Evolutionary conservation across 2,113 vertebrate genomes (phyloP).

Genomic region (Albula goreensis): DNA sequence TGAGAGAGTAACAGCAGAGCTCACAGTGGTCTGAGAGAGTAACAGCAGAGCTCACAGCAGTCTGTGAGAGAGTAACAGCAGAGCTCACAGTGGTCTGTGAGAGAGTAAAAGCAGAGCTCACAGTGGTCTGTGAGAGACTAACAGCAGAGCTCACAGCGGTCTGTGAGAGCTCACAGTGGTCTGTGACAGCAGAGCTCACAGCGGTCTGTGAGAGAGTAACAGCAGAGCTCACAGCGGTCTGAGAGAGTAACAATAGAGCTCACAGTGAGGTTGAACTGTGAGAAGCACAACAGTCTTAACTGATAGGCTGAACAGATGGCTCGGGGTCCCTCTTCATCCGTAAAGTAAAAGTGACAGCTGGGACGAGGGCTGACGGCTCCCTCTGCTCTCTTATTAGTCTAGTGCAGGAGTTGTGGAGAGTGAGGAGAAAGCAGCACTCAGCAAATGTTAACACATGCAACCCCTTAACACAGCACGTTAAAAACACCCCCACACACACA

Average conservation of each 20-base stretch:
- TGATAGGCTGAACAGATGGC: neutral
- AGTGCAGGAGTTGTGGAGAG: neutral
- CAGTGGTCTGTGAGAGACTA: too few species aligned
- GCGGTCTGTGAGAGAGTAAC: neutral
- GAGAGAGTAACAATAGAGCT: neutral
- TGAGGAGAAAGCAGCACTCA: neutral
- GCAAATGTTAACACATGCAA: neutral
- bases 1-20: neutral
- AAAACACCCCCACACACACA: neutral
- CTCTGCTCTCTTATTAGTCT: slow-evolving; percentile 38
- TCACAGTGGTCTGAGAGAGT: neutral
- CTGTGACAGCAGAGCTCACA: neutral
- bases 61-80: neutral
- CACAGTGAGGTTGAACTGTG: too few species aligned
- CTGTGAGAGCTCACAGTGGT: too few species aligned
- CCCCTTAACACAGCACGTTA: too few species aligned
- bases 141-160: too few species aligned
- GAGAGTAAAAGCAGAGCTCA: too few species aligned
- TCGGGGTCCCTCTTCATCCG: neutral
- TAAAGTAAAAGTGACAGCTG: neutral
- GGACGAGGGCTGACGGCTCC: neutral
- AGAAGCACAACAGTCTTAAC: too few species aligned
- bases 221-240: neutral
- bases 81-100: too few species aligned
- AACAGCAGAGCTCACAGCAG: neutral